A percentile compares a stretch with the other conserved stretches of the same genome.
These are phyloP conservation scores for Phyllotreta cruciferae DNA, from an alignment of 2,888 invertebrate species.

Conservation along the genomic window DNA sequence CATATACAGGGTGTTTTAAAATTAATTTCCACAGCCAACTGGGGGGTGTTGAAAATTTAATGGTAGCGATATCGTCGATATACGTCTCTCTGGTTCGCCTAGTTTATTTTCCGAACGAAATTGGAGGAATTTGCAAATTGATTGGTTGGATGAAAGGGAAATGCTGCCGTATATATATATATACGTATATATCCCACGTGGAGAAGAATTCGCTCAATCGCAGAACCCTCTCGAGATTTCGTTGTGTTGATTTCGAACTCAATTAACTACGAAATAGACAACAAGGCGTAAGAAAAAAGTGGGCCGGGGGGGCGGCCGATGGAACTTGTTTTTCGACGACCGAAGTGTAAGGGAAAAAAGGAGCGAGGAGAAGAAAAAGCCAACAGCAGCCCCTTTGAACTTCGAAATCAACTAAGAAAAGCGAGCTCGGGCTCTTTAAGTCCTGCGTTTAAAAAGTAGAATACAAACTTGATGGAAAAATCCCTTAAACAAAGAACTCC, in stretches of 20 bases:
- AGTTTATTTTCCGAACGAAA: too few relatives aligned
- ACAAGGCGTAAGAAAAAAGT: constrained; percentile 13
- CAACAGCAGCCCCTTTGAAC: constrained; percentile 33
- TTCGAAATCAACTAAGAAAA: constrained; percentile 49
- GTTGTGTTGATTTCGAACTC: constrained; percentile 27
- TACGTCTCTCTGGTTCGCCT: too few relatives aligned
- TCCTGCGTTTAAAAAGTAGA: constrained; percentile 49
- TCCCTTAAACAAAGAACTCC: constrained; percentile 54
- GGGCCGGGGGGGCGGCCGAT: constrained; percentile 35
- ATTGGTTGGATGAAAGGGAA: not conserved
- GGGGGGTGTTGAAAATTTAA: too few relatives aligned
- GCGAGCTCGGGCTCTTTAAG: constrained; percentile 55
- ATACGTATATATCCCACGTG: not conserved
- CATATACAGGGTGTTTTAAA: too few relatives aligned
- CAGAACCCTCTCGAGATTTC: constrained; percentile 4
- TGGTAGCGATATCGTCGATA: too few relatives aligned
- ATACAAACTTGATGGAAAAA: constrained; percentile 51
- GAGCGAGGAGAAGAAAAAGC: constrained; percentile 1
- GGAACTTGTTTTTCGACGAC: constrained; percentile 40
- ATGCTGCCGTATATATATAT: not conserved
- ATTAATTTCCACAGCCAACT: too few relatives aligned
- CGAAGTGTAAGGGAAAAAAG: constrained; percentile 13
- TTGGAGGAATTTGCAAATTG: too few relatives aligned
- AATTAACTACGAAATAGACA: constrained; percentile 30
- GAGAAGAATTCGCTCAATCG: constrained; percentile 6